phyloP scores from a whole-genome alignment of 2,797 vertebrate genomes.

The Loris lydekkerianus region DNA sequence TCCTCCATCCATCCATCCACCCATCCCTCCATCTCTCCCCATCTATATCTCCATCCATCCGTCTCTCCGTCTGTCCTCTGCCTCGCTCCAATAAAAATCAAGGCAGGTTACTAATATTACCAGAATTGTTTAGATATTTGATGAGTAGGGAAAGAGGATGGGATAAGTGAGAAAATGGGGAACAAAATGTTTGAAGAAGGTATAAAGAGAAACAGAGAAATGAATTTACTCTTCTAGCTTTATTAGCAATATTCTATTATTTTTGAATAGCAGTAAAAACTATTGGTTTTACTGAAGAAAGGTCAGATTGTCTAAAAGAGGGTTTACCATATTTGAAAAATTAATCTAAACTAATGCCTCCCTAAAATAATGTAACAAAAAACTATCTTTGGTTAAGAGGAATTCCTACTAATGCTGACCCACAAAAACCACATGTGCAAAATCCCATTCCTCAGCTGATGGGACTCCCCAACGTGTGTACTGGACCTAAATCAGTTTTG shows the following conservation, averaged over 20 bases:
- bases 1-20: neutral
- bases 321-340: neutral
- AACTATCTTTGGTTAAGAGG: rapidly evolving
- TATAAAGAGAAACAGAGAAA: neutral
- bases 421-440: rapidly evolving
- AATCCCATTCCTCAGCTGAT: rapidly evolving
- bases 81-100: neutral
- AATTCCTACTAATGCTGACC: rapidly evolving
- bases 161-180: neutral
- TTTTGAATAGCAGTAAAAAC: neutral
- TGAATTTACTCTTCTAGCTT: neutral
- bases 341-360: neutral
- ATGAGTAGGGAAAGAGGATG: neutral
- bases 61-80: neutral
- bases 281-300: neutral
- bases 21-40: neutral
- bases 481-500: rapidly evolving
- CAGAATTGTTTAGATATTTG: neutral
- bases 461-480: rapidly evolving
- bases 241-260: neutral
- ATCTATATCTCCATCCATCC: neutral
- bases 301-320: neutral
- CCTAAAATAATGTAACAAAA: too few species aligned
- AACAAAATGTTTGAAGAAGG: neutral
- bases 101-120: neutral